Conservation (phyloP, 2,113 vertebrate species). For the Orycteropus afer region DNA sequence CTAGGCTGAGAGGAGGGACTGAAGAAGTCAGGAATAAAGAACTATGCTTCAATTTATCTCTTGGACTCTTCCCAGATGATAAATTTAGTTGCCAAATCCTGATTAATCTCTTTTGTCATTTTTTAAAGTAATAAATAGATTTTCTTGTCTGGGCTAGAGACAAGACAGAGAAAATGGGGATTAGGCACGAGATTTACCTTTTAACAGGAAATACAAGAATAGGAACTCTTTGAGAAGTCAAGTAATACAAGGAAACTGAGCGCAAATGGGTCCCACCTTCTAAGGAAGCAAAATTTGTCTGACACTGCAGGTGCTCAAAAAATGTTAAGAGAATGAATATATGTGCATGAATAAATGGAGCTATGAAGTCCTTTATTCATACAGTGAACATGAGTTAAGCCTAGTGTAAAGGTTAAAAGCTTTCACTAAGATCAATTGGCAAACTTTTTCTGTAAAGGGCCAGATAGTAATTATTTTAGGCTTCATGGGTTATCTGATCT, state of each 20-base stretch:
- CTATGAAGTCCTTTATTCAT: neutral
- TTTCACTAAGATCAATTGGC: neutral
- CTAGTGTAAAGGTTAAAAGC: neutral
- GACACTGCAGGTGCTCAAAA: neutral
- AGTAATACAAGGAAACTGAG: neutral
- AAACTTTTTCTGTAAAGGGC: neutral
- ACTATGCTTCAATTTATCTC: slow-evolving; percentile 38
- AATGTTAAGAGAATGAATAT: neutral
- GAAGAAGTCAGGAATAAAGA: slow-evolving; percentile 15
- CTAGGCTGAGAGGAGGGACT: slow-evolving; percentile 43
- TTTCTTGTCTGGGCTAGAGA: slow-evolving; percentile 56
- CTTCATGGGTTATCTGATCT: neutral
- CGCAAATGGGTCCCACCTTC: neutral
- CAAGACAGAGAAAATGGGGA: slow-evolving; percentile 42
- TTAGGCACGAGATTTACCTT: slow-evolving; percentile 39
- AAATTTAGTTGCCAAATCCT: slow-evolving; percentile 71
- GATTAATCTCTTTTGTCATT: slow-evolving; percentile 74
- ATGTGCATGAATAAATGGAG: neutral
- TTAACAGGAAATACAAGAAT: neutral
- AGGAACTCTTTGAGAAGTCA: slow-evolving; percentile 41
- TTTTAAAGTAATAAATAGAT: slow-evolving; percentile 74
- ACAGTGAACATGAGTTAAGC: neutral
- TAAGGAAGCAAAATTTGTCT: neutral
- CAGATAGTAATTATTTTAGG: neutral
- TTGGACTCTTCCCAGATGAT: slow-evolving; percentile 70